Percentiles rank a stretch among this genome's conserved stretches.
Evolutionary conservation across 2,888 invertebrate species (phyloP).

Genomic region (Andrena praecox): DNA sequence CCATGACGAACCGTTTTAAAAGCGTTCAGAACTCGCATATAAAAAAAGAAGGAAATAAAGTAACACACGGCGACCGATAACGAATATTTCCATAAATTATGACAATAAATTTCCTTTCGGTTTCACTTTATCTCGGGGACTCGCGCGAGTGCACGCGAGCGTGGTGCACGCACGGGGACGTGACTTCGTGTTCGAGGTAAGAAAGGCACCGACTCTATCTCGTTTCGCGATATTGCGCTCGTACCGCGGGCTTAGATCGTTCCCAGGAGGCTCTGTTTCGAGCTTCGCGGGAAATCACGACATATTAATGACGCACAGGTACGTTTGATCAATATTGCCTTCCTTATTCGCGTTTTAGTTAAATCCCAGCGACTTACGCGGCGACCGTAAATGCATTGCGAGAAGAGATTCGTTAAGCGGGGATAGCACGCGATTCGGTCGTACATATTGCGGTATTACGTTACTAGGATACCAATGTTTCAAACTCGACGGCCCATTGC

Average conservation of each 20-base stretch:
- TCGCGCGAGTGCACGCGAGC: background rate
- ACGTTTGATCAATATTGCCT: conserved; percentile 58
- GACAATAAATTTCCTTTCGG: conserved; percentile 26
- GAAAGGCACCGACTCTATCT: conserved; percentile 33
- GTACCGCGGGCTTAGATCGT: conserved; percentile 31
- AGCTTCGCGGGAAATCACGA: conserved; percentile 21
- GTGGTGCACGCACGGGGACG: conserved; percentile 21
- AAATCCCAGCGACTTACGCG: conserved; percentile 33
- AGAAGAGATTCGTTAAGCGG: conserved; percentile 5
- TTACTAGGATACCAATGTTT: background rate
- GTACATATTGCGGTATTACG: background rate
- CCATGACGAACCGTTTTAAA: background rate
- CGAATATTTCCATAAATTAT: conserved; percentile 41
- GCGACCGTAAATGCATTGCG: conserved; percentile 1
- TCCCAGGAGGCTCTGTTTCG: conserved; percentile 31
- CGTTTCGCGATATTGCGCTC: conserved; percentile 8
- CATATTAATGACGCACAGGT: conserved; percentile 44
- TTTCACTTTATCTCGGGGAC: conserved; percentile 18
- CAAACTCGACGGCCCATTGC: background rate
- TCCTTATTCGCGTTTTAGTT: conserved; percentile 44
- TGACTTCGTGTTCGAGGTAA: conserved; percentile 8
- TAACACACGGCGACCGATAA: conserved; percentile 11
- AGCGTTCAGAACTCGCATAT: background rate
- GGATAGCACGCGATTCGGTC: conserved; percentile 26
- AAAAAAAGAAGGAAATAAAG: background rate